Conservation (phyloP, 2,113 vertebrate genomes). For the Mixornis gularis region DNA sequence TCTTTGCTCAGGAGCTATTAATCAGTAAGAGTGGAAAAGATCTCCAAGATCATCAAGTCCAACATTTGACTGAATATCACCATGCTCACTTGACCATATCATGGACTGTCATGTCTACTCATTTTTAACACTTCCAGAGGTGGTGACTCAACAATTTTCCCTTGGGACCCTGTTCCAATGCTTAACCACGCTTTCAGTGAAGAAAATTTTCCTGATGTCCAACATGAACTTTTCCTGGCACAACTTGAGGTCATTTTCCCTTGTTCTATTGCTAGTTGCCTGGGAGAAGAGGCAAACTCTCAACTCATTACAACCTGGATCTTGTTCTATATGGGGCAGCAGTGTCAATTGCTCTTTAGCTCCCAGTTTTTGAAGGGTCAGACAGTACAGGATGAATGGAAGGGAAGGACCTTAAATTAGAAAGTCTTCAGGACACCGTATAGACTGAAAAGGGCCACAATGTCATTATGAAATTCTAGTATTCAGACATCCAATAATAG, state of each 20-base stretch:
- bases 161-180: background rate
- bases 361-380: background rate
- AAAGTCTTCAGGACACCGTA: background rate
- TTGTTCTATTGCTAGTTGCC: background rate
- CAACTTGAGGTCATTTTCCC: background rate
- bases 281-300: background rate
- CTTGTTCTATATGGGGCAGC: accelerated
- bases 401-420: background rate
- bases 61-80: background rate
- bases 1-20: background rate
- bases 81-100: background rate
- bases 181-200: background rate
- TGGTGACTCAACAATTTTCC: background rate
- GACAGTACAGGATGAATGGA: background rate
- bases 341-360: background rate
- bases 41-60: background rate
- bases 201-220: background rate
- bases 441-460: background rate
- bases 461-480: background rate
- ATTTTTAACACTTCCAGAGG: background rate
- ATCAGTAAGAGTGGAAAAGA: background rate
- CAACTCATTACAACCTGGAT: background rate
- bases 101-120: background rate
- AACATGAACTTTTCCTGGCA: background rate
- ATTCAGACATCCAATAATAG: background rate